phyloP scores from a whole-genome alignment of 2,113 vertebrate genomes.

The Electrona antarctica region DNA sequence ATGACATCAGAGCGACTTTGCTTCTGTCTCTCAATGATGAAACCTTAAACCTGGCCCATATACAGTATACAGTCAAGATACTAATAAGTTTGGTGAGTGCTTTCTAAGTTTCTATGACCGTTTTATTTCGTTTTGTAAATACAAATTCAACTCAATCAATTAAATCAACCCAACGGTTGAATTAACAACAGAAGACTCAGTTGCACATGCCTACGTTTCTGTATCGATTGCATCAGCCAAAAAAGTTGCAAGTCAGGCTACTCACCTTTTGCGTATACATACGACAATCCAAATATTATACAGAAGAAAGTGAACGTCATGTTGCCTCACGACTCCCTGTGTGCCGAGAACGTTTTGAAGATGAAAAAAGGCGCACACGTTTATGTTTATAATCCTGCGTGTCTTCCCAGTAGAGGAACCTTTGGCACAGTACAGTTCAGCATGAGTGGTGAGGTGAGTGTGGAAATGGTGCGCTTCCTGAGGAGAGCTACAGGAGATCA shows the following conservation, averaged over 20 bases:
- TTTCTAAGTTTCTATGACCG: no score
- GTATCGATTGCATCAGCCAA: background rate
- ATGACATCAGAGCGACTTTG: no score
- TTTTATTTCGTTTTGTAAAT: no score
- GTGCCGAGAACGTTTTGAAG: conserved; percentile 17
- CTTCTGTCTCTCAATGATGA: background rate
- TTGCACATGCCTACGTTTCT: no score
- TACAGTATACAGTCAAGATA: no score
- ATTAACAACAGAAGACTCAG: no score
- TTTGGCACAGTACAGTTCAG: conserved; percentile 31
- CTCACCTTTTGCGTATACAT: conserved; percentile 76
- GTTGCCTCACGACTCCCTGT: conserved; percentile 54
- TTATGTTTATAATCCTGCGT: conserved; percentile 55
- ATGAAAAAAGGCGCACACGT: background rate
- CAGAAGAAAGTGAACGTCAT: conserved; percentile 71
- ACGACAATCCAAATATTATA: conserved; percentile 77
- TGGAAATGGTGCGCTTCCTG: conserved; percentile 43
- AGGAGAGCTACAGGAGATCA: conserved; percentile 57
- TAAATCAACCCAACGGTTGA: no score
- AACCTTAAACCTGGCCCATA: background rate
- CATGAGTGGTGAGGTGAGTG: conserved; percentile 26
- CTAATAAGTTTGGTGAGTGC: no score
- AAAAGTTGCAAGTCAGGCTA: conserved; percentile 4
- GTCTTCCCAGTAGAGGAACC: background rate
- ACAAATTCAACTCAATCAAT: no score